Percentiles rank a stretch among this genome's conserved stretches.
These are phyloP conservation scores for Philhelius pedissequus DNA, from an alignment of 2,888 invertebrate species.

Conservation along the genomic window DNA sequence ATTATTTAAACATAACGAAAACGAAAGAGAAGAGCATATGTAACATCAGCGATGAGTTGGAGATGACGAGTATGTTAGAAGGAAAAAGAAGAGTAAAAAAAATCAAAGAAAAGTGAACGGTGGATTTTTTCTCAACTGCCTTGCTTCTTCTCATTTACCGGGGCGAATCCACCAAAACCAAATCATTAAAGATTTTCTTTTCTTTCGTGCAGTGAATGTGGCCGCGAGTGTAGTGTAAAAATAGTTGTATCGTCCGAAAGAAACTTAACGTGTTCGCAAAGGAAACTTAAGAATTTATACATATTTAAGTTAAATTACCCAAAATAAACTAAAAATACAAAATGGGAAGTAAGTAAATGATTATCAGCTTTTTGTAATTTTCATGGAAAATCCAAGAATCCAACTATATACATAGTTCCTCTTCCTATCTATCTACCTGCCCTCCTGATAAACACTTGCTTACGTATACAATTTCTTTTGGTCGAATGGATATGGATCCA, in stretches of 20 bases:
- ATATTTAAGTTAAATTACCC: constrained; percentile 34
- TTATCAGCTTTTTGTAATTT: constrained; percentile 1
- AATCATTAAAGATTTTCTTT: constrained; percentile 64
- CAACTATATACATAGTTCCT: neutral
- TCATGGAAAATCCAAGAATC: constrained; percentile 9
- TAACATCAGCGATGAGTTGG: constrained; percentile 50
- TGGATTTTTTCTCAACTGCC: constrained; percentile 52
- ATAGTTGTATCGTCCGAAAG: constrained; percentile 49
- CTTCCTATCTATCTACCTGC: neutral
- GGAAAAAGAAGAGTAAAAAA: constrained; percentile 46
- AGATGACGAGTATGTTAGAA: constrained; percentile 43
- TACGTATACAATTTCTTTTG: constrained; percentile 75
- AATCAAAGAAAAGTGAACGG: constrained; percentile 48
- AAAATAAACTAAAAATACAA: constrained; percentile 70
- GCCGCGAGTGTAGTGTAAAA: constrained; percentile 48
- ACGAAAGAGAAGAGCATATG: constrained; percentile 43
- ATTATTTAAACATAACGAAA: constrained; percentile 47
- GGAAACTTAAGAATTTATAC: neutral
- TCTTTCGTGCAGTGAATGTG: constrained; percentile 63
- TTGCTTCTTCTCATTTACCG: constrained; percentile 25
- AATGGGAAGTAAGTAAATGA: constrained; percentile 80
- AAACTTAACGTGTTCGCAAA: constrained; percentile 36
- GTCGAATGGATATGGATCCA: neutral
- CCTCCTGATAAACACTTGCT: constrained; percentile 72
- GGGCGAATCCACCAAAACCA: constrained; percentile 35